Evolutionary conservation across 2,113 vertebrate species (phyloP), one percentile per base, ranked within the genome.

Genomic region (Calyptommatus sinebrachiatus): DNA sequence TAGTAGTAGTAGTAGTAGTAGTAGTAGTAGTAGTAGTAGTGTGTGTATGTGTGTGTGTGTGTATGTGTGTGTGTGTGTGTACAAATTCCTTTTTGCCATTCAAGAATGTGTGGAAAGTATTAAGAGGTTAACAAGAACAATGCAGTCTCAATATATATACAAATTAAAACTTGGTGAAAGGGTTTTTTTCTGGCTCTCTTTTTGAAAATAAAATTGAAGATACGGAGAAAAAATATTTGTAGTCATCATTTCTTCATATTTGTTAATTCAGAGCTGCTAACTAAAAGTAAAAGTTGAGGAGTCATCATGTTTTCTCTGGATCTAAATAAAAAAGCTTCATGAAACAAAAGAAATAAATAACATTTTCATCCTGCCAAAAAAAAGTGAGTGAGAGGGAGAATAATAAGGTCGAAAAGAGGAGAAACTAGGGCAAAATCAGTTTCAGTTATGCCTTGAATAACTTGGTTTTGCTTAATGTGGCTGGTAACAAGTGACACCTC

Each of bases 181-280:
- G n/a, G 80, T 70, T 65, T 9, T 26, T 41, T 41, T 41, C 35
- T 41, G 5, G 35, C 35, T 41, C 35, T 41, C 35, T 41, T 41
- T 41, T 41, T 41, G 35, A 41, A 41, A 41, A 41, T 28, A 65
- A 72, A 0, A 83, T 68, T 7, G 10, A 12, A 85, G 0, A 26
- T 45, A 65, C 60, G 50, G 1, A 0, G 53, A 63, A 57, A 21
- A 65, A 0, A 26, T 0, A 1, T 2, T 2, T 85, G 18, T 6
- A 69, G 0, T 2, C 4, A 4, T 65, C 71, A 28, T 73, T 80
- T 73, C 62, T 41, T 80, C 67, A 73, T 53, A 73, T 35, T 73
- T 80, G 61, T 70, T 80, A 73, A 80, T 80, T 80, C 73, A 71
- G 71, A 73, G 57, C 62, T 67, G 66, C 62, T 80, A 80, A 80